phyloP scores from a whole-genome alignment of 2,797 vertebrate species.

The Craterocephalus amniculus region DNA sequence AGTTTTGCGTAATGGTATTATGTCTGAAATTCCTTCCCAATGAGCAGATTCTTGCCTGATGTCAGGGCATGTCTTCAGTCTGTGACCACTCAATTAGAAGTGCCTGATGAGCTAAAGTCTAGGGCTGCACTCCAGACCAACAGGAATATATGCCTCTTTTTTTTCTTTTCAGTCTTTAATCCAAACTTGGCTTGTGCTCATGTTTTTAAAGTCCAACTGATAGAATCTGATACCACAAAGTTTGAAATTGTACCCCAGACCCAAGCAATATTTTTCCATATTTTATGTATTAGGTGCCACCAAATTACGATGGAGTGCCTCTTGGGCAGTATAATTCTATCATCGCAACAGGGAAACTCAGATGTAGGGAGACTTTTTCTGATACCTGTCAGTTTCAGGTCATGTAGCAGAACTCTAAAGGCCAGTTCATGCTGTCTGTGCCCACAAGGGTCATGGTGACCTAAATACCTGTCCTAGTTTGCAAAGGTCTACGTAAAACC shows the following conservation, averaged over 20 bases:
- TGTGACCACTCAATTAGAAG: neutral
- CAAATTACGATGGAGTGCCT: conserved; percentile 5
- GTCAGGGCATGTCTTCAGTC: neutral
- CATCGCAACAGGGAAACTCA: conserved; percentile 12
- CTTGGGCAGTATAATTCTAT: conserved; percentile 16
- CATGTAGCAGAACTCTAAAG: conserved; percentile 19
- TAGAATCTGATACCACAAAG: neutral
- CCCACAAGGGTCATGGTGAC: conserved; percentile 28
- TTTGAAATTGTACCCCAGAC: neutral
- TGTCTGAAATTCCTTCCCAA: neutral
- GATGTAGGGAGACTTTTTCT: conserved; percentile 9
- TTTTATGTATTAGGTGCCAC: conserved; percentile 3
- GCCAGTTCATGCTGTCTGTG: conserved; percentile 8
- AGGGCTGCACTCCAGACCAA: neutral
- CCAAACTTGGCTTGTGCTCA: neutral
- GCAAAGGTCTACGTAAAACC: conserved; percentile 9
- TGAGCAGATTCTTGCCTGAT: conserved; percentile 1
- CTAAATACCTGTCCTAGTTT: conserved; percentile 27
- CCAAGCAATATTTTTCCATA: neutral
- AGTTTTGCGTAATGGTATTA: neutral
- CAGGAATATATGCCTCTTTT: neutral
- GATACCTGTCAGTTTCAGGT: conserved; percentile 23
- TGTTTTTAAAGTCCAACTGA: neutral
- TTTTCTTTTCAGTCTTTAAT: neutral
- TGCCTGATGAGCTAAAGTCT: neutral